These are phyloP conservation scores for Volucella inanis DNA, from an alignment of 2,888 invertebrate species.

Conservation along the genomic window DNA sequence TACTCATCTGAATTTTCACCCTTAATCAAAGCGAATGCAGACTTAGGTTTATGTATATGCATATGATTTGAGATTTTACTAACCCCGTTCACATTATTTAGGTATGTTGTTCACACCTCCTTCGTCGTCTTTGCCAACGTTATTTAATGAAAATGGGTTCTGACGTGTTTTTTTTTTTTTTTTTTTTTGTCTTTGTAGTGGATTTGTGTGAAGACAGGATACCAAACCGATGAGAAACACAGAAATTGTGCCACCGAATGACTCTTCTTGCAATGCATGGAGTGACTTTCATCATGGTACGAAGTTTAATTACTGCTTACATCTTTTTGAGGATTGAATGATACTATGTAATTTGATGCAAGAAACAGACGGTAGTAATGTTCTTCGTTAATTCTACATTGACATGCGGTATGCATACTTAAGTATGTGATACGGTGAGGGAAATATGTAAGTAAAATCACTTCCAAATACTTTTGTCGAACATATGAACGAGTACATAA, in stretches of 20 bases:
- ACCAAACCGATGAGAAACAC: too few relatives aligned
- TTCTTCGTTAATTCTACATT: too few relatives aligned
- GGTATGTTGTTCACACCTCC: neutral
- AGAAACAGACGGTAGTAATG: too few relatives aligned
- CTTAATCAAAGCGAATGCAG: slow-evolving; percentile 34
- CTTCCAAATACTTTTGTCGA: too few relatives aligned
- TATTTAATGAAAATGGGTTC: slow-evolving; percentile 18
- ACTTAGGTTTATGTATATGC: slow-evolving; percentile 6
- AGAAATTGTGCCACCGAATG: slow-evolving; percentile 14
- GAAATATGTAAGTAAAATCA: too few relatives aligned
- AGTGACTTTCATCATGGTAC: slow-evolving; percentile 18
- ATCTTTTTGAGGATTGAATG: neutral
- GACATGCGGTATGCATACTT: too few relatives aligned
- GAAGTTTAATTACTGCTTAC: slow-evolving; percentile 32
- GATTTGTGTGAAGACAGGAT: neutral
- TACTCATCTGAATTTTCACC: slow-evolving; percentile 21
- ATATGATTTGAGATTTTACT: slow-evolving; percentile 23
- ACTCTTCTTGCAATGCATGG: slow-evolving; percentile 21
- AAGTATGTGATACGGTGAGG: too few relatives aligned
- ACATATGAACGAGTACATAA: too few relatives aligned
- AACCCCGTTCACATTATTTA: neutral
- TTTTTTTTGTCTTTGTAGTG: neutral
- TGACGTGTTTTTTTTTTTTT: slow-evolving; percentile 8
- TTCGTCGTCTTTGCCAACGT: slow-evolving; percentile 9
- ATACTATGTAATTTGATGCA: too few relatives aligned